Conservation (phyloP, 1,140 invertebrate species). For the Drosophila burlai region DNA sequence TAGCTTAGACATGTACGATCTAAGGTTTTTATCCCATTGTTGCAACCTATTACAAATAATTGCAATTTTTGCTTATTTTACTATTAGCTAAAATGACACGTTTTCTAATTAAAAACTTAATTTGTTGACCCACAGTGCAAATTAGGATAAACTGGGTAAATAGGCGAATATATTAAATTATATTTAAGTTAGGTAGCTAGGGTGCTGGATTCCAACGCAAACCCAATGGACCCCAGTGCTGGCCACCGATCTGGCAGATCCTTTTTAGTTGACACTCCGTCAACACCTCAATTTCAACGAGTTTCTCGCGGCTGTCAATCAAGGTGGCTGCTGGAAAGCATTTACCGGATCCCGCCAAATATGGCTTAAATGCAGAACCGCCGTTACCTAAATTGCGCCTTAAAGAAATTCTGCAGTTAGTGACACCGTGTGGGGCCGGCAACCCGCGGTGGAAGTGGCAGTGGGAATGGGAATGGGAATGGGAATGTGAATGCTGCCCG, state of each 20-base stretch:
- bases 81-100: not conserved
- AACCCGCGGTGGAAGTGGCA: not conserved
- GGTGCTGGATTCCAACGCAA: not conserved
- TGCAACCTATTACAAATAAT: not conserved
- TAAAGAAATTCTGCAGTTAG: conserved; percentile 25
- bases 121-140: not conserved
- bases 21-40: not conserved
- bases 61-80: not conserved
- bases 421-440: conserved; percentile 41
- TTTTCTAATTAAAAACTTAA: not conserved
- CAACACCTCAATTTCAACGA: conserved; percentile 65
- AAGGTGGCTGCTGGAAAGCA: conserved; percentile 51
- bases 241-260: conserved; percentile 20
- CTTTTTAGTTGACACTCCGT: conserved; percentile 54
- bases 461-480: conserved; percentile 10
- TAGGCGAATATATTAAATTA: not conserved
- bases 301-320: conserved; percentile 65
- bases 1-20: not conserved
- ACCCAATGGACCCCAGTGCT: conserved; percentile 1
- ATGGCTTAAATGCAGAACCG: conserved; percentile 67
- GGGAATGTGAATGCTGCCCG: conserved; percentile 11
- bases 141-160: not conserved
- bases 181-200: not conserved
- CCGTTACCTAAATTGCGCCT: conserved; percentile 73
- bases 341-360: conserved; percentile 70